Base-by-base conservation (phyloP, 1,140 invertebrate genomes). In the Mya arenaria region DNA sequence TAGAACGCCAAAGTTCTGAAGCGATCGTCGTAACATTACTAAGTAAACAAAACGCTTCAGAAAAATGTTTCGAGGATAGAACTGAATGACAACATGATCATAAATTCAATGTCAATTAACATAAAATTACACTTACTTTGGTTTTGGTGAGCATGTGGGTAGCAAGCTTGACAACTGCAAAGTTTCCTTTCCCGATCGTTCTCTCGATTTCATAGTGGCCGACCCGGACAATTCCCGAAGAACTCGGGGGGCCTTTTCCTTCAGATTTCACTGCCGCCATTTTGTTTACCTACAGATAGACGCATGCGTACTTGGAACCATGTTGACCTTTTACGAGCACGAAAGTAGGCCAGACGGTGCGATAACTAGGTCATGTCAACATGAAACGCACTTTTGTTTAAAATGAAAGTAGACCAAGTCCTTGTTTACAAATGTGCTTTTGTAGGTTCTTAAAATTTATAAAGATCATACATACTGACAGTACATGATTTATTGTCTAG, bases 171-270 rank as follows among this genome's bases (percentile, higher is more conserved):
- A 99, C 98, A 79, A 98, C 97, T 55, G 98, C 98, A 93, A 99
- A 98, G 94, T 99, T 99, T 52, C 98, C 97, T 94, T 99, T 99
- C 75, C 98, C 98, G 88, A 99, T 99, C 58, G 97, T 99, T 89
- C 96, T 96, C 92, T 98, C 97, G 90, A 99, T 96, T 93, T 98
- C 97, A 93, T 99, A 99, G 93, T 98, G 98, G 84, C 98, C 98
- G 72, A 99, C 90, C 69, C 89, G 85, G 28, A 91, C 91, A 36
- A 90, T 89, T 30, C 87, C 89, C 63, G 82, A 84, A 60, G 65
- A 85, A 37, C 78, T 85, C 71, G 86, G 83, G 62, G 77, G 75
- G 60, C 78, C 66, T 56, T 83, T 84, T 72, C 87, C 87, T 83
- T 83, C 84, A 65, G 83, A 77, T 68, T 84, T 86, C 74, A 80